A percentile compares a stretch with the other conserved stretches of the same genome.
These are phyloP conservation scores for Dallia pectoralis DNA, from an alignment of 2,797 vertebrate genomes.

Conservation along the genomic window DNA sequence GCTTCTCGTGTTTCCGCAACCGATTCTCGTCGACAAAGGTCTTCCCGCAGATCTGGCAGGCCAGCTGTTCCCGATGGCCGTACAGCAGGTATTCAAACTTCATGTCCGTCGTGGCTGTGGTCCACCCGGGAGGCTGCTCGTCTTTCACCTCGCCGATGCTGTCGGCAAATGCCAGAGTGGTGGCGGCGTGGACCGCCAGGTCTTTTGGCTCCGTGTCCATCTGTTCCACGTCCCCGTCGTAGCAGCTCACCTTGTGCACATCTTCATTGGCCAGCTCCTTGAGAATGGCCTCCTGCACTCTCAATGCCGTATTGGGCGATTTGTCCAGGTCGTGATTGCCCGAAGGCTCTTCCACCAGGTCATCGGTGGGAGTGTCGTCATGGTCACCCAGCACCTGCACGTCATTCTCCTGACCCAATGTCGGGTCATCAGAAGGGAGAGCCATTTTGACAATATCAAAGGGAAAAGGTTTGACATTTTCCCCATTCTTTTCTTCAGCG, in stretches of 20 bases:
- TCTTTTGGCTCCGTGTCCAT: slow-evolving; percentile 94
- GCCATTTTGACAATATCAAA: slow-evolving; percentile 90
- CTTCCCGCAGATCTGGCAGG: slow-evolving; percentile 93
- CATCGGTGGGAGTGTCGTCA: slow-evolving; percentile 83
- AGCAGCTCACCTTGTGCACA: slow-evolving; percentile 93
- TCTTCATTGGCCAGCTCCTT: slow-evolving; percentile 94
- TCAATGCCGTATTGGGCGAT: slow-evolving; percentile 85
- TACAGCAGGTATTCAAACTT: slow-evolving; percentile 97
- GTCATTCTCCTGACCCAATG: slow-evolving; percentile 5
- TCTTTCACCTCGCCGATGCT: slow-evolving; percentile 96
- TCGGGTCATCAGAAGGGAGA: slow-evolving; percentile 86
- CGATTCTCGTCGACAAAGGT: slow-evolving; percentile 90
- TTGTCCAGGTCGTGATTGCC: slow-evolving; percentile 91
- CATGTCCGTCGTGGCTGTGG: slow-evolving; percentile 85
- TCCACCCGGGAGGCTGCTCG: slow-evolving; percentile 91
- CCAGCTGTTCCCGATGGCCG: slow-evolving; percentile 89
- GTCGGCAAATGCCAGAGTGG: slow-evolving; percentile 85
- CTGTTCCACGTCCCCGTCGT: slow-evolving; percentile 90
- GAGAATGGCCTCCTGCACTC: slow-evolving; percentile 93
- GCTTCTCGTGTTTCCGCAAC: slow-evolving; percentile 87
- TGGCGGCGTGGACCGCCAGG: slow-evolving; percentile 84
- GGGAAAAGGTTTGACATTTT: slow-evolving; percentile 82
- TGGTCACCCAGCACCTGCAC: slow-evolving; percentile 86
- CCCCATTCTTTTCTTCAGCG: slow-evolving; percentile 82
- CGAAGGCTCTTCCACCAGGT: slow-evolving; percentile 85